Conservation (phyloP, 2,113 vertebrate genomes). For the Conger conger region DNA sequence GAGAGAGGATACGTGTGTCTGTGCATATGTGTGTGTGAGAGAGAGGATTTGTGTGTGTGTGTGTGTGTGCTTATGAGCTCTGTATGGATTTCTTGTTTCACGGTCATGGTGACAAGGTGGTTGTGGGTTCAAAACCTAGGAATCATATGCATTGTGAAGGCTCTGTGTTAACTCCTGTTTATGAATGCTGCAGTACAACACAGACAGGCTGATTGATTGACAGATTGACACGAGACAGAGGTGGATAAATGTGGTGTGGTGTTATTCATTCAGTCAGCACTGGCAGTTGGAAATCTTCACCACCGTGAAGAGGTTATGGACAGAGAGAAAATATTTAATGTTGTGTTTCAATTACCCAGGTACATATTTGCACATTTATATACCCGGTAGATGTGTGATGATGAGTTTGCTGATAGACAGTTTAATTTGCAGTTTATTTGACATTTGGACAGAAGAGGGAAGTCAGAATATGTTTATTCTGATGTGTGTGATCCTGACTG, state of each 20-base stretch:
- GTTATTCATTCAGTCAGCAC: not conserved
- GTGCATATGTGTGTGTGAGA: too few species aligned
- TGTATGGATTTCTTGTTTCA: not conserved
- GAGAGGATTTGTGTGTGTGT: not conserved
- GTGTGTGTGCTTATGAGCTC: not conserved
- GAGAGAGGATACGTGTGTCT: too few species aligned
- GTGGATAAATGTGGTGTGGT: not conserved
- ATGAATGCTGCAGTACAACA: not conserved
- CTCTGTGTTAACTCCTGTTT: not conserved
- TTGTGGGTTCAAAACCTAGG: not conserved
- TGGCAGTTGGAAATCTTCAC: not conserved
- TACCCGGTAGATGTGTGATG: not conserved
- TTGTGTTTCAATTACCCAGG: not conserved
- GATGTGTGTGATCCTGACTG: not conserved
- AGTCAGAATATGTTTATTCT: not conserved
- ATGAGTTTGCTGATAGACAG: not conserved
- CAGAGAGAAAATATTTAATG: not conserved
- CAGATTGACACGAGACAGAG: not conserved
- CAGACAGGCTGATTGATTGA: not conserved
- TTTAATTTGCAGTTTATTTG: not conserved
- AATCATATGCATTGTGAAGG: not conserved
- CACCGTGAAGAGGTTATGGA: not conserved
- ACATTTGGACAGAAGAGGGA: not conserved
- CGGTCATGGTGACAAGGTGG: not conserved
- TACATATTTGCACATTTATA: not conserved